Conservation (phyloP, 2,113 vertebrate genomes). For the Athene noctua region DNA sequence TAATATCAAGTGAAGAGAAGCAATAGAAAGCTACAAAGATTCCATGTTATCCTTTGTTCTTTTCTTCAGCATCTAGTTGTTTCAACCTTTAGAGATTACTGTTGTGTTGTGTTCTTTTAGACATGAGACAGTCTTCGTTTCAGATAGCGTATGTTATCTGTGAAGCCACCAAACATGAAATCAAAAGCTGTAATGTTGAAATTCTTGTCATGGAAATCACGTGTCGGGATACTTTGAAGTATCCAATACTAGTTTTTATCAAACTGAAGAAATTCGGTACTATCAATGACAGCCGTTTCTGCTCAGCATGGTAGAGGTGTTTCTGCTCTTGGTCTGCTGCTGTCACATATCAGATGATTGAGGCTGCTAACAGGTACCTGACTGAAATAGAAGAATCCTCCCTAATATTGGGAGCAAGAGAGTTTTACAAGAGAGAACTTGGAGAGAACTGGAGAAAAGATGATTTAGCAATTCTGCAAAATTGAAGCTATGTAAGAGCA, state of each 20-base stretch:
- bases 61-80: background rate
- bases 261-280: background rate
- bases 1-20: background rate
- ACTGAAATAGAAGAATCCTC: background rate
- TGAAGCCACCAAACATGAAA: background rate
- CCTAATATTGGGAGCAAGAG: background rate
- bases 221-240: background rate
- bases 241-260: background rate
- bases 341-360: background rate
- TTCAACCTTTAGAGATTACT: background rate
- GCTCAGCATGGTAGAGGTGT: background rate
- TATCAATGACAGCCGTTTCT: background rate
- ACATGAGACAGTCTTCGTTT: background rate
- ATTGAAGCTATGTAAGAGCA: background rate
- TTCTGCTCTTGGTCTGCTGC: background rate
- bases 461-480: background rate
- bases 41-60: background rate
- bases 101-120: background rate
- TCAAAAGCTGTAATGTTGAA: background rate
- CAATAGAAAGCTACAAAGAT: background rate
- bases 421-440: background rate
- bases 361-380: background rate
- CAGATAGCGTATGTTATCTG: rapidly evolving
- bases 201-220: background rate
- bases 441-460: background rate